Conservation (phyloP, 2,797 vertebrate species). For the Taeniopygia guttata region DNA sequence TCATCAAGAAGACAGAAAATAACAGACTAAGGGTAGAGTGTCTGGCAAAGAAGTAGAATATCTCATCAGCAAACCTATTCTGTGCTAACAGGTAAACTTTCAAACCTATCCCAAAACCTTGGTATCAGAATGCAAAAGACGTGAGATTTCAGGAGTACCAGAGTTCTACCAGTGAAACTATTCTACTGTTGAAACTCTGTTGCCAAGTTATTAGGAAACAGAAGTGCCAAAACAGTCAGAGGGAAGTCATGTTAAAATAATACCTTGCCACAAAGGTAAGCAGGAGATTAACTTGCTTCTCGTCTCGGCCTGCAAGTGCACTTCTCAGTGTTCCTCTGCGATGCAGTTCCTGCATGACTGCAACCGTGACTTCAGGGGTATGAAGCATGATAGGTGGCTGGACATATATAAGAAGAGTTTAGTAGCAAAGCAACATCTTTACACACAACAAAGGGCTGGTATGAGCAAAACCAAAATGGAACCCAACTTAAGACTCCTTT, state of each 20-base stretch:
- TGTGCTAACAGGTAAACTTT: not conserved
- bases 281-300: slow-evolving; percentile 81
- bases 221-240: not conserved
- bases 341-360: slow-evolving; percentile 92
- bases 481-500: not conserved
- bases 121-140: not conserved
- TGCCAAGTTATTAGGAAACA: not conserved
- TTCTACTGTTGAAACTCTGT: not conserved
- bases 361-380: slow-evolving; percentile 88
- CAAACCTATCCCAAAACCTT: not conserved
- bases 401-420: not conserved
- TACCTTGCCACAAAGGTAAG: slow-evolving; percentile 92
- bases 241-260: not conserved
- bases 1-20: not conserved
- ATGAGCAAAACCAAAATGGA: not conserved
- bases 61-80: not conserved
- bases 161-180: fast-evolving
- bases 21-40: not conserved
- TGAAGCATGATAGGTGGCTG: slow-evolving; percentile 75
- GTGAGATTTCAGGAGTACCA: not conserved
- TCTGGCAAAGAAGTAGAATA: not conserved
- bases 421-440: not conserved
- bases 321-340: slow-evolving; percentile 92
- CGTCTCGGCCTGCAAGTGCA: slow-evolving; percentile 91
- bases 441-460: not conserved